Percentiles rank a stretch among this genome's conserved stretches.
Evolutionary conservation across 1,140 invertebrate genomes (phyloP).

Genomic region (Elymnias hypermnestra): DNA sequence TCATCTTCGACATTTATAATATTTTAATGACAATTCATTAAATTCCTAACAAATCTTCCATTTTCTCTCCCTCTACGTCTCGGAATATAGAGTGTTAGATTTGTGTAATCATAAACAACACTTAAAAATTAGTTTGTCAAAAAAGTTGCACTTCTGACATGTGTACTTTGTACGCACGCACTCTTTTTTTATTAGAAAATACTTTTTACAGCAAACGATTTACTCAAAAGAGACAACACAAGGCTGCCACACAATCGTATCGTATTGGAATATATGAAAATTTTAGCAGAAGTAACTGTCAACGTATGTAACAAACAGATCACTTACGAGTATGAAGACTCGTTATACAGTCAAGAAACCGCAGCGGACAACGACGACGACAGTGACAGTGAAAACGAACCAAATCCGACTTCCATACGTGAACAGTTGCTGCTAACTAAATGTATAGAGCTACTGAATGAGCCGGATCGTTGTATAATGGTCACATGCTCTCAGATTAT

Average conservation of each 20-base stretch:
- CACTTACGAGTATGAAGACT: slow-evolving; percentile 57
- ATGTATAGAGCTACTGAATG: slow-evolving; percentile 79
- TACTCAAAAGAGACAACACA: slow-evolving; percentile 45
- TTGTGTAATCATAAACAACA: too few relatives aligned
- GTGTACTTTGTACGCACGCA: too few relatives aligned
- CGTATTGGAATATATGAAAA: slow-evolving; percentile 57
- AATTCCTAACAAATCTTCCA: too few relatives aligned
- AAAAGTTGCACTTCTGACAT: too few relatives aligned
- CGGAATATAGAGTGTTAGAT: too few relatives aligned
- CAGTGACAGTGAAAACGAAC: slow-evolving; percentile 72
- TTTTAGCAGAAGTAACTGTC: slow-evolving; percentile 63
- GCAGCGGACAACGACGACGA: slow-evolving; percentile 69
- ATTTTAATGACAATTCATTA: too few relatives aligned
- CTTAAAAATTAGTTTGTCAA: too few relatives aligned
- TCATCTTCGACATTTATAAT: too few relatives aligned
- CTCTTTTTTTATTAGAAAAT: too few relatives aligned
- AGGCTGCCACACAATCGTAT: slow-evolving; percentile 54
- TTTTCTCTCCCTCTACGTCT: too few relatives aligned
- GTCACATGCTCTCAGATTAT: slow-evolving; percentile 78
- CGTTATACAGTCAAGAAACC: slow-evolving; percentile 68
- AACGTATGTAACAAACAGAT: slow-evolving; percentile 71
- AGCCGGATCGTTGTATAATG: slow-evolving; percentile 77
- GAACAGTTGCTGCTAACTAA: slow-evolving; percentile 54
- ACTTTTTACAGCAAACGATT: slow-evolving; percentile 44
- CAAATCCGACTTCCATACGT: slow-evolving; percentile 51